These are phyloP conservation scores for Cryptocheilus praepositus DNA, from an alignment of 2,888 invertebrate genomes.

Conservation along the genomic window DNA sequence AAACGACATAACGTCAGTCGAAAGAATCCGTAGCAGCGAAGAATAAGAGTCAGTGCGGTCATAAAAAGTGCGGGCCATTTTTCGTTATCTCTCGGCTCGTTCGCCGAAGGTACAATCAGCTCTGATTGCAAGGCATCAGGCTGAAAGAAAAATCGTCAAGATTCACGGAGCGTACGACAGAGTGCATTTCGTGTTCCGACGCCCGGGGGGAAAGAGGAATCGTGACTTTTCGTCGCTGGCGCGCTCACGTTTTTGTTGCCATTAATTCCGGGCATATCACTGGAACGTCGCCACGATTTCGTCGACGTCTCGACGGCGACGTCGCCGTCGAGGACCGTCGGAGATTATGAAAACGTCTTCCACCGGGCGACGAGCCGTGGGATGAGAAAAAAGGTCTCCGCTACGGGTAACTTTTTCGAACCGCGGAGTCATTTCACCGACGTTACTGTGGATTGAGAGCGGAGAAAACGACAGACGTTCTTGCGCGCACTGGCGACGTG, in stretches of 20 bases:
- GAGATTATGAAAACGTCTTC: conserved; percentile 8
- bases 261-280: conserved; percentile 45
- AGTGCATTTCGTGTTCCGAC: too few relatives aligned
- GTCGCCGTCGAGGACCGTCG: conserved; percentile 3
- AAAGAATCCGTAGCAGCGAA: too few relatives aligned
- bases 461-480: background rate
- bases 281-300: too few relatives aligned
- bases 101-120: conserved; percentile 19
- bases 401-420: background rate
- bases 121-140: too few relatives aligned
- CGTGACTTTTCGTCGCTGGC: conserved; percentile 32
- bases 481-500: conserved; percentile 19
- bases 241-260: conserved; percentile 39
- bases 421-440: conserved; percentile 2
- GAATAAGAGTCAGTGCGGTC: too few relatives aligned
- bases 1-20: too few relatives aligned
- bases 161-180: too few relatives aligned
- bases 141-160: too few relatives aligned
- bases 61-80: too few relatives aligned
- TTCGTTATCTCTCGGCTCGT: background rate
- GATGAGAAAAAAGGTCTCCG: background rate
- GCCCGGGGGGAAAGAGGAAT: conserved; percentile 8
- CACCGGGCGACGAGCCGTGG: background rate
- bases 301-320: conserved; percentile 15
- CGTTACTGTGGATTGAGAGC: background rate